Evolutionary conservation across 2,797 vertebrate genomes (phyloP).

Genomic region (Myotis vivesi): DNA sequence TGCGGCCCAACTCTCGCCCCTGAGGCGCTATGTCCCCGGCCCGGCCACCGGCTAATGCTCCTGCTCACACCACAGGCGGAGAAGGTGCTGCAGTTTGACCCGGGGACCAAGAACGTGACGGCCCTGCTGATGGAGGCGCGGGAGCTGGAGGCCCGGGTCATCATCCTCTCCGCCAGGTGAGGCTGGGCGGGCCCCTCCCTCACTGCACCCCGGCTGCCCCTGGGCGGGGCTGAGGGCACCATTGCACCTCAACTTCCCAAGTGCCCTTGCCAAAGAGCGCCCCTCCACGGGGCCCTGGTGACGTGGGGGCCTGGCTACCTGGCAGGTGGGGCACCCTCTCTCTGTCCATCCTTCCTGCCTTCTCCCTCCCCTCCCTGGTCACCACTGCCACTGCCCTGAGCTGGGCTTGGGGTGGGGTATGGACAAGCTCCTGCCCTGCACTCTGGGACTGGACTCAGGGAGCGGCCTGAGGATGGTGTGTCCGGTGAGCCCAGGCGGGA

Average conservation of each 20-base stretch:
- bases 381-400: neutral
- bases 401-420: too few relatives aligned
- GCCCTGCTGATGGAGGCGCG: slow-evolving; percentile 97
- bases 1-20: slow-evolving; percentile 80
- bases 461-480: neutral
- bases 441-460: neutral
- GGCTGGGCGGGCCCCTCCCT: neutral
- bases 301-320: neutral
- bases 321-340: neutral
- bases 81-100: slow-evolving; percentile 99
- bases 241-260: neutral
- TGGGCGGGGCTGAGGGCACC: neutral
- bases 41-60: slow-evolving; percentile 87
- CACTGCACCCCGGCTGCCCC: too few relatives aligned
- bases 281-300: fast-evolving
- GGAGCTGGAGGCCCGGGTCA: slow-evolving; percentile 98
- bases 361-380: too few relatives aligned
- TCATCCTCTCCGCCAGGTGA: slow-evolving; percentile 98
- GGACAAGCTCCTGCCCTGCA: neutral
- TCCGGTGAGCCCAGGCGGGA: too few relatives aligned
- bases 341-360: neutral
- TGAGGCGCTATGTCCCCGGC: slow-evolving; percentile 83
- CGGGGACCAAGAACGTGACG: slow-evolving; percentile 97
- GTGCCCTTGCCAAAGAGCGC: neutral
- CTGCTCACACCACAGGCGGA: slow-evolving; percentile 93